Percentiles rank a stretch among this genome's conserved stretches.
These are phyloP conservation scores for Phocides pigmalion DNA, from an alignment of 1,140 invertebrate species.

Conservation along the genomic window DNA sequence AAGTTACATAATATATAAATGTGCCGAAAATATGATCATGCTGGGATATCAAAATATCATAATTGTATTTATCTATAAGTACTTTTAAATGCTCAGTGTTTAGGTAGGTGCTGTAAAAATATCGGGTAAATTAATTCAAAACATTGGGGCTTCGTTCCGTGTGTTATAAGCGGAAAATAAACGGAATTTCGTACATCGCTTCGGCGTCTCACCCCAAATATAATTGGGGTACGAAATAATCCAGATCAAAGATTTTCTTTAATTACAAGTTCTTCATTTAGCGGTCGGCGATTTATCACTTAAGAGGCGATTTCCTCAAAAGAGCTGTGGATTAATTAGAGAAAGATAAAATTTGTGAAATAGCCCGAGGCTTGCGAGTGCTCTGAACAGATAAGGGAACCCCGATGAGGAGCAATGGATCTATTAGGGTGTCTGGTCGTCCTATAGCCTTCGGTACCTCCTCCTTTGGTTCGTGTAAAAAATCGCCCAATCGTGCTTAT, in stretches of 20 bases:
- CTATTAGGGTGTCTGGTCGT: constrained; percentile 58
- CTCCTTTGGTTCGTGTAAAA: constrained; percentile 51
- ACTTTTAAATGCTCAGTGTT: no score
- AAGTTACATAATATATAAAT: no score
- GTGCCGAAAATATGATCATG: no score
- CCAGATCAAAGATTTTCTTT: constrained; percentile 70
- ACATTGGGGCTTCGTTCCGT: neutral
- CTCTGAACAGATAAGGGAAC: constrained; percentile 65
- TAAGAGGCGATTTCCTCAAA: constrained; percentile 66
- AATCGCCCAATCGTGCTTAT: constrained; percentile 50
- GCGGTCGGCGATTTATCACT: constrained; percentile 67
- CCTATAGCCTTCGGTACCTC: constrained; percentile 33
- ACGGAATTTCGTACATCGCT: constrained; percentile 10
- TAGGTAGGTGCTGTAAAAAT: no score
- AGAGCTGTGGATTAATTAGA: constrained; percentile 74
- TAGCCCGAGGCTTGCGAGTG: constrained; percentile 64
- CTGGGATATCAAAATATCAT: no score
- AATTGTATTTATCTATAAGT: no score
- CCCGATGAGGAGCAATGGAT: constrained; percentile 65
- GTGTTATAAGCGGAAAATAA: neutral
- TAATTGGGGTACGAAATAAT: constrained; percentile 57
- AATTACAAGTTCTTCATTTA: constrained; percentile 67
- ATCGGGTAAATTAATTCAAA: constrained; percentile 10
- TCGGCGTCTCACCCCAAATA: constrained; percentile 34
- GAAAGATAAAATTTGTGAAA: constrained; percentile 78